Conservation (phyloP, 2,113 vertebrate species). For the Chroicocephalus ridibundus region DNA sequence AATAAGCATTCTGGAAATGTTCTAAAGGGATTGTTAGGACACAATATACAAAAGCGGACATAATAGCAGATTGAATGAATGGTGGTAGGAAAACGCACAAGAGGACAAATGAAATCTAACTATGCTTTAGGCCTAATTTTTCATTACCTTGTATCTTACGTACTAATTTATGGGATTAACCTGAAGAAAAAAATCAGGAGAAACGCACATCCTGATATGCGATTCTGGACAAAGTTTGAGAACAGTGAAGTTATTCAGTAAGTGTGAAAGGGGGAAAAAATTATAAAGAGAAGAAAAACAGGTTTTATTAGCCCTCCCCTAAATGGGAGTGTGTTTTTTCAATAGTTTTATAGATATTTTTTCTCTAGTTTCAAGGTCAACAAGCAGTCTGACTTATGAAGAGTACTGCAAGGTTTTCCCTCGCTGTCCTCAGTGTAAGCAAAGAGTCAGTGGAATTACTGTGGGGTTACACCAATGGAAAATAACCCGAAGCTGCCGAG, state of each 20-base stretch:
- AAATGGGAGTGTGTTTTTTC: background rate
- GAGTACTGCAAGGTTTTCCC: background rate
- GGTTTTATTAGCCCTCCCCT: background rate
- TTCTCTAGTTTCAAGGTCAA: background rate
- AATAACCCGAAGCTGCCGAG: background rate
- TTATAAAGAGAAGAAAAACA: background rate
- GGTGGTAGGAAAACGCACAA: background rate
- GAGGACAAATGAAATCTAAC: background rate
- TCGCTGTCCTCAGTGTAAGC: background rate
- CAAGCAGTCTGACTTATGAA: background rate
- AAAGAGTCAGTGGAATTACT: background rate
- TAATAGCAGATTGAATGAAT: background rate
- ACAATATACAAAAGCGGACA: background rate
- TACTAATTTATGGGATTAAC: background rate
- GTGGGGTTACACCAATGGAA: background rate
- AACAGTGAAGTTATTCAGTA: background rate
- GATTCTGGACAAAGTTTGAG: background rate
- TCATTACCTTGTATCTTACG: background rate
- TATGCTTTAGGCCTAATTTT: background rate
- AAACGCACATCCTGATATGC: background rate
- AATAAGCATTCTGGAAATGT: background rate
- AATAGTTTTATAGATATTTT: background rate
- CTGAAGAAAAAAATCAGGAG: background rate
- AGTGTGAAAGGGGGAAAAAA: background rate
- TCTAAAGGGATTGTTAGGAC: background rate